Evolutionary conservation across 53 echinoderm and acorn worm genomes (phyloP), one percentile per base, ranked within the genome.

Genomic region (Stichopus horrens): DNA sequence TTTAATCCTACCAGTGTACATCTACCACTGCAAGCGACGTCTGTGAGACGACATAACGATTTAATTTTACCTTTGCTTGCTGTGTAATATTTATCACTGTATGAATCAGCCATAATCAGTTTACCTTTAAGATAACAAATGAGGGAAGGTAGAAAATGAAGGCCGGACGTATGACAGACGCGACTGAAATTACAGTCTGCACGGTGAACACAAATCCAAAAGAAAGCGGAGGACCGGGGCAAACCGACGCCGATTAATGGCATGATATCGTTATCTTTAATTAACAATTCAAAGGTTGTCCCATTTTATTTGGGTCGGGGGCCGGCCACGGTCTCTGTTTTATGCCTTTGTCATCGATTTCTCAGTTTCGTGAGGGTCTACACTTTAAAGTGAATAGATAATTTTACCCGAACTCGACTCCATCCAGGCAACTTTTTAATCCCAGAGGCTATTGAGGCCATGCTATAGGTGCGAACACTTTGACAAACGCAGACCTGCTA

Each of bases 291-390:
- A 18, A 71, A 16, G 71, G 18, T 20, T 16, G 71, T 71, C 71
- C 71, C 71, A 20, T 71, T 71, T 71, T 71, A 71, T 71, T 71
- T 71, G 71, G 71, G 71, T 71, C 71, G 71, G 71, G 59, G n/a
- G 71, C n/a, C 71, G 19, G 19, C 19, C 16, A 18, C 7, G 71
- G 71, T 71, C 14, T 71, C 7, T 13, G 4, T 18, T 37, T 37
- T 37, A 37, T 37, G 37, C 71, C 71, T n/a, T 71, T 71, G 4
- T 16, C 71, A 71, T 71, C 71, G 71, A 71, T 71, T 71, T 71
- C 6, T 71, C 10, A 7, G 14, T 16, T 71, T 18, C n/a, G 19
- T 18, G 71, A 71, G 71, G 71, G 71, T 71, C 71, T 71, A 16
- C 71, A 71, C 71, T 13, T 71, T 71, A 71, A 7, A 71, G 7